Evolutionary conservation across 2,888 invertebrate species (phyloP), one percentile per base, ranked within the genome.

Genomic region (Pachymerium ferrugineum): DNA sequence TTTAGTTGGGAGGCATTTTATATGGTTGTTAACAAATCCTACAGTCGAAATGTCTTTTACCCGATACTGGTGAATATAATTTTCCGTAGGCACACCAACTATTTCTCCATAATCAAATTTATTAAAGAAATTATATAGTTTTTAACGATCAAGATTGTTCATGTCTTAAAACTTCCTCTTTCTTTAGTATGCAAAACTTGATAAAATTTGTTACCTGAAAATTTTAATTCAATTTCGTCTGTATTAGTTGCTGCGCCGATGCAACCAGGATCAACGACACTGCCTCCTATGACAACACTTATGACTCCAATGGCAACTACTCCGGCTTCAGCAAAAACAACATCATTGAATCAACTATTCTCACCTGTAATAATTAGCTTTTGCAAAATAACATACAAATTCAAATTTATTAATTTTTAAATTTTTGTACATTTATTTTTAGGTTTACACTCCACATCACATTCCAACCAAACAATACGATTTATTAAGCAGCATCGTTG

Each of bases 401-500:
- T 31, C 16, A 68, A 68, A 4, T 33, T 8, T 30, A 19, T 33
- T 33, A 5, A 30, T 35, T 31, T 31, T 25, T 42, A n/a, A 10
- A 28, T 70, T n/a, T 68, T 68, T 70, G 1, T n/a, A 16, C 12
- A 3, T 28, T 16, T 70, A 30, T 70, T 33, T 19, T 10, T 22
- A 75, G 75, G 67, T 74, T 16, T 68, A 70, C n/a, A 85, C 87
- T 12, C 85, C 89, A 3, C 81, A 85, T 3, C 87, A 86, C 80
- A 85, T 88, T 73, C 87, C 89, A 67, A 81, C 86, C 19, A 87
- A 86, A 77, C 83, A 85, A 70, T 81, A 83, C 35, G 90, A 90
- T 82, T 83, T 93, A 74, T 79, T 94, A 10, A 88, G 90, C 77
- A 90, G 90, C 83, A 88, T 92, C 76, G 85, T 85, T 77, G 89